Evolutionary conservation across 2,888 invertebrate species (phyloP).

Genomic region (Microplitis deprimator): DNA sequence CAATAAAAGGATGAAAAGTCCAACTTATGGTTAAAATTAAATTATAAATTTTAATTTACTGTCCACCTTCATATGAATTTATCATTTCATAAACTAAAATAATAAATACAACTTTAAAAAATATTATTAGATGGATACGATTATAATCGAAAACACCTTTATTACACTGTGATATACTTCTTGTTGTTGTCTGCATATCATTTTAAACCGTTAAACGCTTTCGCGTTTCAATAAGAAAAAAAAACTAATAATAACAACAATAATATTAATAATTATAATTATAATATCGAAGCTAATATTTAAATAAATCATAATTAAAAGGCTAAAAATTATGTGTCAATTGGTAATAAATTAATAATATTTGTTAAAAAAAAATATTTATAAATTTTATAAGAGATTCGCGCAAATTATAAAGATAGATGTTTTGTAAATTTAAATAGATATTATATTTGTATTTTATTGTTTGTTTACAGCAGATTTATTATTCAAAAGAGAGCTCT

Average conservation of each 20-base stretch:
- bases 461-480: not conserved
- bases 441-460: constrained; percentile 2
- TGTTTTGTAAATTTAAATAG: not conserved
- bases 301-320: not conserved
- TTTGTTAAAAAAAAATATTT: constrained; percentile 5
- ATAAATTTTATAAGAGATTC: not conserved
- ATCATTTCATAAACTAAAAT: not conserved
- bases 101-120: not conserved
- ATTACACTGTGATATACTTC: constrained; percentile 41
- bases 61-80: too few species aligned
- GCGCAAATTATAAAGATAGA: constrained; percentile 13
- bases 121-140: not conserved
- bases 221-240: constrained; percentile 8
- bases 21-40: too few species aligned
- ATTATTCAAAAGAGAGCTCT: constrained; percentile 2
- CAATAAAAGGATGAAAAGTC: too few species aligned
- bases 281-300: constrained; percentile 17
- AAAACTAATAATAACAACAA: constrained; percentile 5
- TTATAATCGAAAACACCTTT: constrained; percentile 26
- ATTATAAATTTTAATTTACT: too few species aligned
- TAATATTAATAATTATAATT: constrained; percentile 11
- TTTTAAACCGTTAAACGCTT: constrained; percentile 28
- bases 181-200: constrained; percentile 42
- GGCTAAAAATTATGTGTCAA: not conserved
- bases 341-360: not conserved